Base-by-base conservation (phyloP, 1,140 invertebrate genomes). In the Calephelis nemesis region DNA sequence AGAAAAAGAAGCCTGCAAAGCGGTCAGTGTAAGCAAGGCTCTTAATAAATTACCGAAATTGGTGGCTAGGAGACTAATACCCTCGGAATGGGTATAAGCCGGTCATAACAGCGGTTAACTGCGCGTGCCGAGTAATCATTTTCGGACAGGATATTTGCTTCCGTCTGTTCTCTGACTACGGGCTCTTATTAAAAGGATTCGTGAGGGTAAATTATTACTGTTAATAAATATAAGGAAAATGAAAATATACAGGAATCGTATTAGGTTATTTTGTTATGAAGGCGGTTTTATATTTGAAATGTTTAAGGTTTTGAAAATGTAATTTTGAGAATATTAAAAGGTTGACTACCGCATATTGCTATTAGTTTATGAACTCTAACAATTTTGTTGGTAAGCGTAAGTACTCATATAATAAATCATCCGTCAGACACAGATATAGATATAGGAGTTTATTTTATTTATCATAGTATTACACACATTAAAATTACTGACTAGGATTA, bases 41-140 rank as follows among this genome's bases (percentile, higher is more conserved):
- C 77, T 86, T 88, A 88, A 88, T 88, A 91, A 88, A 91, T 91
- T 89, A 89, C 84, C 86, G 74, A 83, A 89, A 91, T 89, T 85
- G 85, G 84, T 87, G 83, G 84, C 77, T 74, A 84, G 62, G 78
- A 82, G 81, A 88, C 85, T 91, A 91, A 91, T 91, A 84, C 85
- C 77, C 79, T 74, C 78, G 85, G 84, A 91, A 89, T 87, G 87
- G 87, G 72, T 82, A 84, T 89, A 89, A 88, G 87, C 88, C 81
- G 85, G 76, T 80, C 86, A 74, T 90, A 88, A 90, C 81, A 79
- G 73, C 75, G 78, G 82, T 83, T 90, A 91, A 88, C 84, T 83
- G 82, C 74, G 79, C 83, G 79, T 84, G 82, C 82, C 70, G 71
- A 81, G 87, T 89, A 89, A 91, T 91, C 87, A 89, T 88, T 89